Evolutionary conservation across 2,888 invertebrate species (phyloP).

Genomic region (Epinotia nisella): DNA sequence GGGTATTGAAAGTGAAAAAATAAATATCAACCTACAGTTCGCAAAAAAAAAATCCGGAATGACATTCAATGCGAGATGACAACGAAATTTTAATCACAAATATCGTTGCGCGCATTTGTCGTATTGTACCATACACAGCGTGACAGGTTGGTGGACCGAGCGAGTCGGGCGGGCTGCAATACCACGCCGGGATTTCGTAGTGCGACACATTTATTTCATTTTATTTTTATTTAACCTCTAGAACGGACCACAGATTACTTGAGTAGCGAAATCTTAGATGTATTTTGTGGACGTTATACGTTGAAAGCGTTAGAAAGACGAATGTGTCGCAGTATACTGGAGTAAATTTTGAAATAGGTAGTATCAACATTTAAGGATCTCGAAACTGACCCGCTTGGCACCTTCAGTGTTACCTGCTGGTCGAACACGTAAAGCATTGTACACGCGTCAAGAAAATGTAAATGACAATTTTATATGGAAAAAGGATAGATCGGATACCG

Average conservation of each 20-base stretch:
- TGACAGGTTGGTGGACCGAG: constrained; percentile 14
- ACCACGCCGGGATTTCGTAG: constrained; percentile 18
- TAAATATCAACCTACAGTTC: background rate
- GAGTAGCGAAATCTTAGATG: constrained; percentile 23
- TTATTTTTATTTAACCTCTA: constrained; percentile 34
- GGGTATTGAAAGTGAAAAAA: background rate
- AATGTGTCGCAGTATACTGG: background rate
- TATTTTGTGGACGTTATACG: constrained; percentile 14
- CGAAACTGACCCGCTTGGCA: too few relatives aligned
- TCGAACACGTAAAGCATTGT: too few relatives aligned
- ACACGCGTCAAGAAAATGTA: too few relatives aligned
- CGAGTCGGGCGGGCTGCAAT: constrained; percentile 15
- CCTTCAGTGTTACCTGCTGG: too few relatives aligned
- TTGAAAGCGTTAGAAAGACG: constrained; percentile 19
- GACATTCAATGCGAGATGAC: constrained; percentile 25
- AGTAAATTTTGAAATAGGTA: background rate
- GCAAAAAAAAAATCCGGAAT: constrained; percentile 23
- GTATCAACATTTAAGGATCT: too few relatives aligned
- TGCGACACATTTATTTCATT: constrained; percentile 30
- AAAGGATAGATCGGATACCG: too few relatives aligned
- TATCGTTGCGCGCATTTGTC: constrained; percentile 27
- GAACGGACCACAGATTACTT: constrained; percentile 18
- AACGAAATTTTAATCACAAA: constrained; percentile 34
- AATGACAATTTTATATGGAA: too few relatives aligned
- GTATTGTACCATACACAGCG: constrained; percentile 29